These are phyloP conservation scores for Vannuccia rotundouncinata DNA, from an alignment of 2,888 invertebrate genomes.

Conservation along the genomic window DNA sequence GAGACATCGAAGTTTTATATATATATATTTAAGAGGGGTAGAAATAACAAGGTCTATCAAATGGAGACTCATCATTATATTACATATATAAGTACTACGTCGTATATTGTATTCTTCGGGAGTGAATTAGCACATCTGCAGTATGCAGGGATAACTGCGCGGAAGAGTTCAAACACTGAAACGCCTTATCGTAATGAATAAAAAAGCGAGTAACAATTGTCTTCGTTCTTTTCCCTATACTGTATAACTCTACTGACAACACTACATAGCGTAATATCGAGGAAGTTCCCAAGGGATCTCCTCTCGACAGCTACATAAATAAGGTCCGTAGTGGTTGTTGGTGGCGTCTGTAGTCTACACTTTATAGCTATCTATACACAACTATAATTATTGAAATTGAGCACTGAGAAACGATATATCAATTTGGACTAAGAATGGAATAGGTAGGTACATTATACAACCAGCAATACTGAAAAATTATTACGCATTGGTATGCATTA, in stretches of 20 bases:
- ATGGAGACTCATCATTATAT: not conserved
- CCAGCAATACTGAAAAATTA: not conserved
- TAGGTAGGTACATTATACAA: not conserved
- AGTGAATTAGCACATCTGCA: not conserved
- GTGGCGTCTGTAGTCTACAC: not conserved
- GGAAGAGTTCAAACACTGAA: slow-evolving; percentile 13
- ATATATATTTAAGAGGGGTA: not conserved
- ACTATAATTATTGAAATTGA: not conserved
- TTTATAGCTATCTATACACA: too few species aligned
- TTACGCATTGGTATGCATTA: not conserved
- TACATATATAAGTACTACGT: too few species aligned
- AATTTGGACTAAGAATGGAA: not conserved
- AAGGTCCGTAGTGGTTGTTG: not conserved
- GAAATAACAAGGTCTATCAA: not conserved
- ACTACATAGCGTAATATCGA: not conserved
- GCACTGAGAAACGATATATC: not conserved
- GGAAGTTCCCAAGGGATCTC: slow-evolving; percentile 4
- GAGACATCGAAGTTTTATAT: not conserved
- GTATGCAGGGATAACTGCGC: not conserved
- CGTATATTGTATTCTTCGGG: not conserved
- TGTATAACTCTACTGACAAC: too few species aligned
- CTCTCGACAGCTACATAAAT: not conserved
- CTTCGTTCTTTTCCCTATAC: too few species aligned
- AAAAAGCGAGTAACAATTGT: slow-evolving; percentile 6
- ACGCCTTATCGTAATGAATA: slow-evolving; percentile 3